phyloP scores from a whole-genome alignment of 2,797 vertebrate species.

The Diceros bicornis region DNA sequence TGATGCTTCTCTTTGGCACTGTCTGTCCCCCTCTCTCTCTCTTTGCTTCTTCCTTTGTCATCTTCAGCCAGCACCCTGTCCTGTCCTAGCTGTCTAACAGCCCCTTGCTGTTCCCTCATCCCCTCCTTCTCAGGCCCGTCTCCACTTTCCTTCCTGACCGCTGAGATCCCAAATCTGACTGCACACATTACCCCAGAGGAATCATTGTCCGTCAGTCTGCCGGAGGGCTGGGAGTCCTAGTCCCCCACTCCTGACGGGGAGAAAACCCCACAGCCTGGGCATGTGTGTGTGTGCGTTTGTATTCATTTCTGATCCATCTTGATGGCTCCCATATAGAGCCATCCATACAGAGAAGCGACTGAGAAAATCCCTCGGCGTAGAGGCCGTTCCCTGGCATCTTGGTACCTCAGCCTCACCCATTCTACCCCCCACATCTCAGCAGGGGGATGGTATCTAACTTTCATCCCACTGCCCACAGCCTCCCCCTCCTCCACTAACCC shows the following conservation, averaged over 20 bases:
- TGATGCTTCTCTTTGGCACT: not conserved
- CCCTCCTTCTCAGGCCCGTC: not conserved
- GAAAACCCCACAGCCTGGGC: not conserved
- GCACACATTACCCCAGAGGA: not conserved
- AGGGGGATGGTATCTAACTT: not conserved
- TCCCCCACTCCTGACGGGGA: not conserved
- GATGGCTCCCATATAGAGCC: not conserved
- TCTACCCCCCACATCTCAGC: not conserved
- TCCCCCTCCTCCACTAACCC: constrained; percentile 57
- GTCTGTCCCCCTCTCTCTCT: not conserved
- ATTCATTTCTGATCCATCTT: not conserved
- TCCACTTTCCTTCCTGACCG: not conserved
- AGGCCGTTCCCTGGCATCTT: not conserved
- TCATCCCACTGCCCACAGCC: not conserved
- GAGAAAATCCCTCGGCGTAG: not conserved
- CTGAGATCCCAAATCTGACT: not conserved
- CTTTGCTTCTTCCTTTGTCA: not conserved
- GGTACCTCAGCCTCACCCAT: not conserved
- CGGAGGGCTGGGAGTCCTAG: not conserved
- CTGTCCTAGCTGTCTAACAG: not conserved
- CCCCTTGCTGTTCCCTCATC: not conserved
- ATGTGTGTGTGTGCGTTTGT: not conserved
- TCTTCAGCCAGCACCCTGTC: not conserved
- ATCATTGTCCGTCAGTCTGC: not conserved
- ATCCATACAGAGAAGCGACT: not conserved